Conservation (phyloP, 2,888 invertebrate genomes). For the Agrochola circellaris region DNA sequence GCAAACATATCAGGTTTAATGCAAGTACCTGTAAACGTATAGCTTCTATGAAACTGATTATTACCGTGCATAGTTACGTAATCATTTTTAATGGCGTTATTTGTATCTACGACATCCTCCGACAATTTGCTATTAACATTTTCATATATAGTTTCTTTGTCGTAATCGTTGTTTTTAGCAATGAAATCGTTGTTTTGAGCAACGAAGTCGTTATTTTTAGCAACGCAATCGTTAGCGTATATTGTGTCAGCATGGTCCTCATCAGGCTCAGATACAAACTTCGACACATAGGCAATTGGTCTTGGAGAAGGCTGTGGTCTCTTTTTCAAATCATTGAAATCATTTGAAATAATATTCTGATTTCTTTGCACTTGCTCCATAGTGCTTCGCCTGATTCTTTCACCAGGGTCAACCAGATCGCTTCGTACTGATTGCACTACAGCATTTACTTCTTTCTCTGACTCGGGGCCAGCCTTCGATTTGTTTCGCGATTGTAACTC, state of each 20-base stretch:
- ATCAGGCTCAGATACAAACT: slow-evolving; percentile 26
- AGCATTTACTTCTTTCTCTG: slow-evolving; percentile 40
- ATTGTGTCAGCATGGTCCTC: slow-evolving; percentile 43
- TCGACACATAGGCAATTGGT: slow-evolving; percentile 52
- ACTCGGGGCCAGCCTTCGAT: slow-evolving; percentile 48
- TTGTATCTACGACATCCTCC: slow-evolving; percentile 74
- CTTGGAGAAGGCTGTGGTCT: slow-evolving; percentile 71
- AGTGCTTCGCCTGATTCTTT: slow-evolving; percentile 46
- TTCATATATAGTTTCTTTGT: slow-evolving; percentile 49
- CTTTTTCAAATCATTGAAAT: slow-evolving; percentile 63
- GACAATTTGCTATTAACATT: slow-evolving; percentile 69
- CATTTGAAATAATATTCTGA: not conserved
- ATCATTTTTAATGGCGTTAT: not conserved
- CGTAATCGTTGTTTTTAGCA: slow-evolving; percentile 11
- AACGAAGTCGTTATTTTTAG: slow-evolving; percentile 18
- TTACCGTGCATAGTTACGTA: slow-evolving; percentile 49
- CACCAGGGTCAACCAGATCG: slow-evolving; percentile 23
- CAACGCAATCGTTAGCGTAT: slow-evolving; percentile 49
- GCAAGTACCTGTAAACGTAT: slow-evolving; percentile 26
- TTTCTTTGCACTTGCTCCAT: slow-evolving; percentile 40
- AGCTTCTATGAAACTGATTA: slow-evolving; percentile 35
- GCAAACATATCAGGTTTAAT: slow-evolving; percentile 22
- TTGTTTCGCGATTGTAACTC: slow-evolving; percentile 56
- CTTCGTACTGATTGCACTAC: not conserved
- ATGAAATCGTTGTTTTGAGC: slow-evolving; percentile 11